Conservation (phyloP, 2,797 vertebrate species). For the Pangasius djambal region DNA sequence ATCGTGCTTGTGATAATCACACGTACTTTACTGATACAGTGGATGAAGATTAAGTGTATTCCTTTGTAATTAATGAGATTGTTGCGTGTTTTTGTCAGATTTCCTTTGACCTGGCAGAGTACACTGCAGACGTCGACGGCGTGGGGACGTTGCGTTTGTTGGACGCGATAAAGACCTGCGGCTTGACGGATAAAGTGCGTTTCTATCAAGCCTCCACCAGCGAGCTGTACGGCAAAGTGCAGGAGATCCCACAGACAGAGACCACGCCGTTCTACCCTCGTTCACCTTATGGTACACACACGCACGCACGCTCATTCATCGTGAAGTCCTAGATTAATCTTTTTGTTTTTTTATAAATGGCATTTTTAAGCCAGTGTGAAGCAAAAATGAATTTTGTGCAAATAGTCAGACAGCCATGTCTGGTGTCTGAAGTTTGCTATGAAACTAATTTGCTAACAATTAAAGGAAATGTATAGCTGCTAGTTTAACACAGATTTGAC, state of each 20-base stretch:
- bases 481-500: background rate
- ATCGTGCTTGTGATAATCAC: background rate
- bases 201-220: conserved; percentile 99
- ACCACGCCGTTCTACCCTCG: conserved; percentile 97
- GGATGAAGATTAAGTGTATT: background rate
- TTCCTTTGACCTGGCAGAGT: conserved; percentile 96
- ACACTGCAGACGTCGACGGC: conserved; percentile 95
- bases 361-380: background rate
- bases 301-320: background rate
- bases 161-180: conserved; percentile 95
- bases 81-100: conserved; percentile 73
- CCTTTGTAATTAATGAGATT: background rate
- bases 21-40: background rate
- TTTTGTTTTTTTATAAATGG: background rate
- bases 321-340: background rate
- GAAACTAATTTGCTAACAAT: background rate
- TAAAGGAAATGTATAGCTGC: background rate
- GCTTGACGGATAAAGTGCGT: conserved; percentile 86
- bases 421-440: background rate
- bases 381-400: background rate
- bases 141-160: conserved; percentile 92
- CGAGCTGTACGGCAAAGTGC: conserved; percentile 96
- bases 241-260: conserved; percentile 96
- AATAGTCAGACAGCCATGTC: background rate
- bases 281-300: conserved; percentile 89